Conservation (phyloP, 2,113 vertebrate species). For the Trichechus manatus region DNA sequence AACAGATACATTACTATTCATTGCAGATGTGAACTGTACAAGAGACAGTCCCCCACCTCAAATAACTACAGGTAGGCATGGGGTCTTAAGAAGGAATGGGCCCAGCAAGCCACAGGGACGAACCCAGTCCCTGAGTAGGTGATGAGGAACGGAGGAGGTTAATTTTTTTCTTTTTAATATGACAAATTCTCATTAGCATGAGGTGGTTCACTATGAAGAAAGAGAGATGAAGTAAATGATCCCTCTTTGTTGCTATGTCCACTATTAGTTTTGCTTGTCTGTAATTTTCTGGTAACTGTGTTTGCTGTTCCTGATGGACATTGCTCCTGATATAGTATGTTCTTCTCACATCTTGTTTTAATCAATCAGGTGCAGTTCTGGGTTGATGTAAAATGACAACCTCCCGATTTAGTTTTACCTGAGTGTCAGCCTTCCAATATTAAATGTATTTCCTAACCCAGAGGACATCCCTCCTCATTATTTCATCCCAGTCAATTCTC, state of each 20-base stretch:
- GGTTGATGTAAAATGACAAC: neutral
- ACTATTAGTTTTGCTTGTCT: neutral
- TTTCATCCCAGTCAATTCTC: conserved; percentile 33
- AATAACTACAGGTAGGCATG: neutral
- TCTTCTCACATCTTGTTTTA: conserved; percentile 33
- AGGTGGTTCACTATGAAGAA: neutral
- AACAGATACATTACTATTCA: neutral
- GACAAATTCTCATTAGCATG: neutral
- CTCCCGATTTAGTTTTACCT: conserved; percentile 59
- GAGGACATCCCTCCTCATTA: conserved; percentile 19
- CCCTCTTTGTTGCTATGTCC: neutral
- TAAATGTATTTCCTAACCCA: conserved; percentile 60
- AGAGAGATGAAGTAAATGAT: neutral
- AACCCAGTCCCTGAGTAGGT: neutral
- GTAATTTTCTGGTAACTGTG: neutral
- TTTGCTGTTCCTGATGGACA: neutral
- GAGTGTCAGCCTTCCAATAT: conserved; percentile 41
- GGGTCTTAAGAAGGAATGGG: neutral
- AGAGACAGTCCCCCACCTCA: neutral
- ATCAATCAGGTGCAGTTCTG: neutral
- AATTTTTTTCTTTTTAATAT: neutral
- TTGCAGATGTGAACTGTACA: neutral
- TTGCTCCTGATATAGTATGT: neutral
- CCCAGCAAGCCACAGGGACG: neutral
- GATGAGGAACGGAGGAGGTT: neutral